These are phyloP conservation scores for Pelodiscus sinensis DNA, from an alignment of 2,113 vertebrate species.

Conservation along the genomic window DNA sequence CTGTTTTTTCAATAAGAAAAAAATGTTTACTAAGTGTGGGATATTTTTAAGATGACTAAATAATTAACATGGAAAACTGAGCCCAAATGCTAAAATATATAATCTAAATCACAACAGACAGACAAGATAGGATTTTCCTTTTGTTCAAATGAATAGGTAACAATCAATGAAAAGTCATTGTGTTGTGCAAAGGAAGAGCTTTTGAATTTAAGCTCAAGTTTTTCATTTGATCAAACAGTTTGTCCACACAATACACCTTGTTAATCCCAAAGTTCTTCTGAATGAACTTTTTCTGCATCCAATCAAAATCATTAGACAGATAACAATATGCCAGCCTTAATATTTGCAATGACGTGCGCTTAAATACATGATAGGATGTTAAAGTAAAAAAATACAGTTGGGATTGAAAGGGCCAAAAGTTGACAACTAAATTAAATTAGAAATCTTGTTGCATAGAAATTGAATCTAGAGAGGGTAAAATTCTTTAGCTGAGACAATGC, in stretches of 20 bases:
- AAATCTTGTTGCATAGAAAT: not conserved
- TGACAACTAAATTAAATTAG: constrained; percentile 4
- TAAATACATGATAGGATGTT: constrained; percentile 1
- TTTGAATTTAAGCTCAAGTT: constrained; percentile 35
- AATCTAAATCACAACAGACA: constrained; percentile 2
- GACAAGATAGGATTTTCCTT: constrained; percentile 7
- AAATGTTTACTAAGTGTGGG: not conserved
- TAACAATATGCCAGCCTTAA: constrained; percentile 6
- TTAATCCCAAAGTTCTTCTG: constrained; percentile 25
- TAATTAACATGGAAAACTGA: constrained; percentile 13
- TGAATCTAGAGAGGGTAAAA: not conserved
- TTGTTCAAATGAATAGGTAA: constrained; percentile 8
- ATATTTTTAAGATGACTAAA: not conserved
- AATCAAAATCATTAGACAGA: constrained; percentile 29
- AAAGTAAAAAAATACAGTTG: not conserved
- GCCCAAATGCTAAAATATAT: not conserved
- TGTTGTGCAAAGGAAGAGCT: not conserved
- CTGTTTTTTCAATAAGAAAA: not conserved
- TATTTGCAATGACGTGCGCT: constrained; percentile 12
- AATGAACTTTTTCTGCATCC: not conserved
- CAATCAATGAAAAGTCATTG: constrained; percentile 21
- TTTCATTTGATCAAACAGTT: constrained; percentile 23
- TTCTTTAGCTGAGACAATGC: not conserved
- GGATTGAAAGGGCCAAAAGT: not conserved
- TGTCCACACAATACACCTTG: not conserved